Base-by-base conservation (phyloP, 2,888 invertebrate genomes). In the Anodontia alba region DNA sequence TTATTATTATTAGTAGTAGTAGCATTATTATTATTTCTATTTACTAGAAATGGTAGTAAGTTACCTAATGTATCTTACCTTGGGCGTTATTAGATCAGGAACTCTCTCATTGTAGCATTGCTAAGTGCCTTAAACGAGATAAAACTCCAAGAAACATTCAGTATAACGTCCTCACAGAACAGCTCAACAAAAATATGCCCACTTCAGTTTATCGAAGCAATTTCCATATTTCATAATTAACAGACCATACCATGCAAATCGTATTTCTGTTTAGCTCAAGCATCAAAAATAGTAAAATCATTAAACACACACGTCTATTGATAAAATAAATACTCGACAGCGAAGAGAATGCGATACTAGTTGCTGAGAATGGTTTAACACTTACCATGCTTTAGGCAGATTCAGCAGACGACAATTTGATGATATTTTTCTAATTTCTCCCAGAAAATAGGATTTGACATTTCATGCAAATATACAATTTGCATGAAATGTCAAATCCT, bases 251-350 rank as follows among this genome's bases (percentile, higher is more conserved):
- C 62, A 17, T 62, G 29, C 62, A 62, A 62, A 62, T 62, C 62
- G 62, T 23, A 62, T 62, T 62, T 62, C 62, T 8, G 29, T 33
- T 29, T 12, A 33, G 20, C 29, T 62, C 31, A 62, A 62, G 62
- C 62, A 62, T 31, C 62, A 62, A 29, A 33, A 62, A 62, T 62
- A 62, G 62, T 62, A 62, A 62, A 62, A 62, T 20, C 62, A 62
- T 62, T 62, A 62, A 62, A 62, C 62, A 62, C 33, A 62, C 62
- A 33, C 62, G 31, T 62, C 62, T 62, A 62, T 62, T 62, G 62
- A 62, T 62, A 62, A 62, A 62, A 62, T 62, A 62, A 62, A 62
- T 62, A 62, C 62, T 26, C 62, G 8, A 62, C 62, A 62, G 62
- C 62, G 62, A 33, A 33, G 62, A 62, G 62, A 62, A 62, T 33